These are phyloP conservation scores for Lycophotia porphyrea DNA, from an alignment of 2,888 invertebrate genomes.

Conservation along the genomic window DNA sequence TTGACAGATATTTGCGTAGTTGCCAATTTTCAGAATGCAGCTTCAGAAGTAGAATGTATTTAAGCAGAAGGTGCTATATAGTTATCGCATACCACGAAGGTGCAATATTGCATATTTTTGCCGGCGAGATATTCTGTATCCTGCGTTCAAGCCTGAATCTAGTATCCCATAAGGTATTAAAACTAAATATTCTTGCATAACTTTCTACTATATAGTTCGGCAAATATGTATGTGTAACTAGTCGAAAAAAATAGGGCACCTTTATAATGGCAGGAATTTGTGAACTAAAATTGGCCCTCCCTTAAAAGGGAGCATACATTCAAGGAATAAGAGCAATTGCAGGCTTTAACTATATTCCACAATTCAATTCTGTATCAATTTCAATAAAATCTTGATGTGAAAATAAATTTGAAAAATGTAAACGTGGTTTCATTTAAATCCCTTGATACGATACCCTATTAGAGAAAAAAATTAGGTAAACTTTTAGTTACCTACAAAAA, in stretches of 20 bases:
- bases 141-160: not conserved
- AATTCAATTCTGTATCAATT: conserved; percentile 20
- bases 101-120: not conserved
- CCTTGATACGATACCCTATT: not conserved
- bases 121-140: not conserved
- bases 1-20: not conserved
- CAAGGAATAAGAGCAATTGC: conserved; percentile 6
- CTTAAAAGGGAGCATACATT: conserved; percentile 10
- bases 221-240: conserved; percentile 6
- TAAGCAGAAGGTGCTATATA: not conserved
- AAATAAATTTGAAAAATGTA: conserved; percentile 50
- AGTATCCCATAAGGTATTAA: not conserved
- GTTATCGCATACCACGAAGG: not conserved
- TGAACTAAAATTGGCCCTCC: not conserved
- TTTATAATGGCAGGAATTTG: conserved; percentile 6
- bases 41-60: no score
- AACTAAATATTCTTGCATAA: not conserved
- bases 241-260: conserved; percentile 32
- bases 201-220: not conserved
- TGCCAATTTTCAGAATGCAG: not conserved
- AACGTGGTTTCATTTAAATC: conserved; percentile 49
- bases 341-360: conserved; percentile 33
- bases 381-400: conserved; percentile 21
- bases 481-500: not conserved
- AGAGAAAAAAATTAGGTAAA: not conserved